Evolutionary conservation across 2,113 vertebrate species (phyloP).

Genomic region (Heteronetta atricapilla): DNA sequence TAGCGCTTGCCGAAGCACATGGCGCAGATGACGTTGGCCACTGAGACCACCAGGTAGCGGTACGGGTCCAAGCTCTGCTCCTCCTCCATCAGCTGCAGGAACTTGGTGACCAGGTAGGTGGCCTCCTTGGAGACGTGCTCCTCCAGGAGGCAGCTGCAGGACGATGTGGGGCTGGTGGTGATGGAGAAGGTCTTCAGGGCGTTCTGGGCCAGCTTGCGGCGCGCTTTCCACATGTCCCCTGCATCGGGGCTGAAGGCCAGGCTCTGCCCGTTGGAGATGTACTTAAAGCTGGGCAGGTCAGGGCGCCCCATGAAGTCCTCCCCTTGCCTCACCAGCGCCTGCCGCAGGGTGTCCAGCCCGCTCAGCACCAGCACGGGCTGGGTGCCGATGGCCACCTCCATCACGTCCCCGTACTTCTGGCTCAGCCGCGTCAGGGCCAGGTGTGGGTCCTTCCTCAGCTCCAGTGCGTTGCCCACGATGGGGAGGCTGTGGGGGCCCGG

Average conservation of each 20-base stretch:
- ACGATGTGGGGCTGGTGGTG: conserved; percentile 24
- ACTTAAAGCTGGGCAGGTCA: conserved; percentile 75
- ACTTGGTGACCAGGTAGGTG: conserved; percentile 73
- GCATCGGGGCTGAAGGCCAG: conserved; percentile 81
- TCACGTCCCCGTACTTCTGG: conserved; percentile 81
- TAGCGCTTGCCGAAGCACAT: conserved; percentile 89
- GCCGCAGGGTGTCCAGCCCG: conserved; percentile 79
- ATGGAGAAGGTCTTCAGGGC: conserved; percentile 81
- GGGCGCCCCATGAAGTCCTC: conserved; percentile 90
- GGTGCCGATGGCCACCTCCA: conserved; percentile 86
- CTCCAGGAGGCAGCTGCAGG: conserved; percentile 76
- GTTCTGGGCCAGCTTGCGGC: conserved; percentile 79
- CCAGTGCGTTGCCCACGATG: conserved; percentile 83
- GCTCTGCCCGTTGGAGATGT: conserved; percentile 69
- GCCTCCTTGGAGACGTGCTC: conserved; percentile 85
- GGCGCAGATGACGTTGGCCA: conserved; percentile 87
- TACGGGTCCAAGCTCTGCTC: conserved; percentile 78
- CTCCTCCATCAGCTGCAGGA: conserved; percentile 71
- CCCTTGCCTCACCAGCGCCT: conserved; percentile 87
- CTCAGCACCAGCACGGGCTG: conserved; percentile 89
- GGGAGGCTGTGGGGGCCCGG: conserved; percentile 86
- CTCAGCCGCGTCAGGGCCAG: conserved; percentile 83
- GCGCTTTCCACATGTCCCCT: conserved; percentile 75
- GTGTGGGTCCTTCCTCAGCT: conserved; percentile 81
- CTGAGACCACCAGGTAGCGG: conserved; percentile 81